phyloP scores from a whole-genome alignment of 2,888 invertebrate genomes.

The Tenthredo distinguenda region DNA sequence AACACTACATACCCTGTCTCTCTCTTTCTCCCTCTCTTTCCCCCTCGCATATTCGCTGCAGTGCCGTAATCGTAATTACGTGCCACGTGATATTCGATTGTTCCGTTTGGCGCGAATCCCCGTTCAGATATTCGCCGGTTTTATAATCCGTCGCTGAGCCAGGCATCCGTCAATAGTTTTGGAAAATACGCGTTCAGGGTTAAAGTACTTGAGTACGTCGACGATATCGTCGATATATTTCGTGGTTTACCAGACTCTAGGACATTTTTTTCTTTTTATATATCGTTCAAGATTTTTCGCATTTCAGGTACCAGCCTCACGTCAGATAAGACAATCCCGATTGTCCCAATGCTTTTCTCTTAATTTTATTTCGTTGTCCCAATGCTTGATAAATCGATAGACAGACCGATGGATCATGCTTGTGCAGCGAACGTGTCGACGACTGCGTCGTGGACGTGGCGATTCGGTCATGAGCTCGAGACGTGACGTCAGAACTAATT shows the following conservation, averaged over 20 bases:
- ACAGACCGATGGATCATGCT: background rate
- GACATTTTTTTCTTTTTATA: background rate
- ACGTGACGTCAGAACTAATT: constrained; percentile 25
- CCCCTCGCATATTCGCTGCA: constrained; percentile 52
- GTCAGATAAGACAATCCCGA: constrained; percentile 23
- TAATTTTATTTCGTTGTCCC: background rate
- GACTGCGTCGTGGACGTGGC: background rate
- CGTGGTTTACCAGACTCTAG: background rate
- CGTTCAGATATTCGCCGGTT: background rate
- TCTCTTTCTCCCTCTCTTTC: constrained; percentile 52
- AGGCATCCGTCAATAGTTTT: constrained; percentile 12
- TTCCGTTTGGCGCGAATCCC: background rate
- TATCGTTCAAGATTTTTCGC: background rate
- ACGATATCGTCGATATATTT: constrained; percentile 21
- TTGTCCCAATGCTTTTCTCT: background rate
- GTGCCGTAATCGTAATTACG: constrained; percentile 37
- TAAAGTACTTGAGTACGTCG: background rate
- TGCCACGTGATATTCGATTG: constrained; percentile 16
- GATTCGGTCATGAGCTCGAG: constrained; percentile 23
- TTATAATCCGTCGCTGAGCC: background rate
- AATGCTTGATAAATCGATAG: background rate
- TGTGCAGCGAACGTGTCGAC: background rate
- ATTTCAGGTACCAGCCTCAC: background rate
- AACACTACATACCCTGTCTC: constrained; percentile 30
- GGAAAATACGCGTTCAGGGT: background rate